Evolutionary conservation across 2,888 invertebrate species (phyloP), one percentile per base, ranked within the genome.

Genomic region (Caenorhabditis sp.): DNA sequence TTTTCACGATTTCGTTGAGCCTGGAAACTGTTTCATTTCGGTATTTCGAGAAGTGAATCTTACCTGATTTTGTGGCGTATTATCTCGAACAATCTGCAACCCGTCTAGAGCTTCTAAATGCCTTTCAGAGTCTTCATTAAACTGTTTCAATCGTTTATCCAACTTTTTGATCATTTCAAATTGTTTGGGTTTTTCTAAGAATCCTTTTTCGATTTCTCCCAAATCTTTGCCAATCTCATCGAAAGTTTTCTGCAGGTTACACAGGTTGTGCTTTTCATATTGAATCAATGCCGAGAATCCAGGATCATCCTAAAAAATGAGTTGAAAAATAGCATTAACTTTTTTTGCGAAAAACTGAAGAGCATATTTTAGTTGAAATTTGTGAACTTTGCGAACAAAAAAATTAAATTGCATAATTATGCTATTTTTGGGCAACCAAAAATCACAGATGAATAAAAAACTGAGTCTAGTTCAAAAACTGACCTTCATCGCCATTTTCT

Each of bases 71-170:
- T 80, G 81, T 1, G 82, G 58, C 12, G 84, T 83, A 8, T 66
- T 51, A 0, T 83, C 83, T 8, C 60, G 59, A 57, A 66, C 81
- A 51, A 86, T 81, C 6, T 74, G 24, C 60, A 86, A 66, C 14
- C 78, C 84, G 69, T 87, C 86, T 53, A 86, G 73, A n/a, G 77
- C 53, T 58, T 81, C 81, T 53, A 86, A 69, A 67, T 86, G 86
- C 58, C 81, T 69, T 43, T 82, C 59, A 1, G 63, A 59, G 31
- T 61, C 63, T 63, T 86, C 85, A 37, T 77, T 81, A 76, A 85
- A 86, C 31, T 51, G 61, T 37, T 79, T 73, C 36, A 87, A 50
- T 53, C 78, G 72, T 54, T 83, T 85, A 24, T 84, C 82, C 69
- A 84, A 67, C 43, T 70, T 66, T 49, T 77, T 81, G n/a, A 77